Conservation (phyloP, 1,140 invertebrate species). For the Apis dorsata region DNA sequence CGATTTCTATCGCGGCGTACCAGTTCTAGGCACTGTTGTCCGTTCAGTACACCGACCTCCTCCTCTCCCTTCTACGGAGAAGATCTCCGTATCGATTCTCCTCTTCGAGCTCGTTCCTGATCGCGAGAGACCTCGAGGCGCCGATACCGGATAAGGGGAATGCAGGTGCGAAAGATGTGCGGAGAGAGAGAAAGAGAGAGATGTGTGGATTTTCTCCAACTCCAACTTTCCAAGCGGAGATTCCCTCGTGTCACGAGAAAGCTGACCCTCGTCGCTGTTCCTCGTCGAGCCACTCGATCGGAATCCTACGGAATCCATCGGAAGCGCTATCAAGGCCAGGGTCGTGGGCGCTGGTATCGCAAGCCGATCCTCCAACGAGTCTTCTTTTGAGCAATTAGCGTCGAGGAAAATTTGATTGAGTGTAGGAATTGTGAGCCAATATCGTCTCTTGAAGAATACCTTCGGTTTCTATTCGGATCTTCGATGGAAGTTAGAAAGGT, state of each 20-base stretch:
- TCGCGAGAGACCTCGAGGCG: constrained; percentile 35
- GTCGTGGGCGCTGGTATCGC: constrained; percentile 8
- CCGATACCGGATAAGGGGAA: constrained; percentile 34
- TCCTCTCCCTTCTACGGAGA: too few species aligned
- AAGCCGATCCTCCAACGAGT: constrained; percentile 16
- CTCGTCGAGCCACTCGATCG: not conserved
- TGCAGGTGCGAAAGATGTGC: constrained; percentile 35
- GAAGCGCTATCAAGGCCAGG: constrained; percentile 41
- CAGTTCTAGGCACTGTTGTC: constrained; percentile 25
- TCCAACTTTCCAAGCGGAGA: constrained; percentile 3
- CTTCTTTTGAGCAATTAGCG: constrained; percentile 13
- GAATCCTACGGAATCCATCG: constrained; percentile 23
- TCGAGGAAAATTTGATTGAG: not conserved
- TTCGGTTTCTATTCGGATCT: too few species aligned
- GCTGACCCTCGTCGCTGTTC: constrained; percentile 27
- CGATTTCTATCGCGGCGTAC: constrained; percentile 38
- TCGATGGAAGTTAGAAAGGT: too few species aligned
- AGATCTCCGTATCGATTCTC: constrained; percentile 42
- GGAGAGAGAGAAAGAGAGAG: too few species aligned
- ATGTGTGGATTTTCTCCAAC: constrained; percentile 13
- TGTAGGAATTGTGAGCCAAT: too few species aligned
- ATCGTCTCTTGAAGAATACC: too few species aligned
- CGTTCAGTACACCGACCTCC: constrained; percentile 42
- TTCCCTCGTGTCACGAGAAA: constrained; percentile 32
- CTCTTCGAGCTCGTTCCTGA: constrained; percentile 16